Evolutionary conservation across 2,797 vertebrate genomes (phyloP).

Genomic region (Hydrophis major): DNA sequence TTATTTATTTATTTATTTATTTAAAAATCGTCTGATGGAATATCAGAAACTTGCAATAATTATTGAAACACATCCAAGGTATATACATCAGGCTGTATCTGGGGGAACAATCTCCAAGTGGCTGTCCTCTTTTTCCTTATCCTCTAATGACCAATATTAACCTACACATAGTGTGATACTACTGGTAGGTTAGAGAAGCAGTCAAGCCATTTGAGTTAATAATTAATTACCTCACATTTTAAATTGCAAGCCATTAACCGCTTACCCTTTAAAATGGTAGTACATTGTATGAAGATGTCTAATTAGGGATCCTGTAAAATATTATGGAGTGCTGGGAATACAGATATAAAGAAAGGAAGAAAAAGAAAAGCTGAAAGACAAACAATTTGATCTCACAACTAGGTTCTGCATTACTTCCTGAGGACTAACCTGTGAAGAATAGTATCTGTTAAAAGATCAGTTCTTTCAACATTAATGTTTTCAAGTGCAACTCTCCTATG

Average conservation of each 20-base stretch:
- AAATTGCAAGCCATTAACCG: slow-evolving; percentile 71
- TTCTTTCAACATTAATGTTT: background rate
- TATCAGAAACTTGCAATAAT: background rate
- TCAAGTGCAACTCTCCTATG: background rate
- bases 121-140: slow-evolving; percentile 51
- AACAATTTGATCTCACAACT: slow-evolving; percentile 23
- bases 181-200: slow-evolving; percentile 66
- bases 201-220: slow-evolving; percentile 71
- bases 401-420: background rate
- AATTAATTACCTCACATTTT: slow-evolving; percentile 77
- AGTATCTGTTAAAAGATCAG: background rate
- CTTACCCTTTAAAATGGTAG: slow-evolving; percentile 76
- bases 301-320: slow-evolving; percentile 72
- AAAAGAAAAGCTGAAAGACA: slow-evolving; percentile 50
- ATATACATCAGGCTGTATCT: slow-evolving; percentile 16
- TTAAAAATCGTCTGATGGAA: background rate
- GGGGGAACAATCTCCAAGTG: slow-evolving; percentile 47
- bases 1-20: background rate
- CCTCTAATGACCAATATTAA: slow-evolving; percentile 70
- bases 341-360: slow-evolving; percentile 18
- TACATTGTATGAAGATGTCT: slow-evolving; percentile 73
- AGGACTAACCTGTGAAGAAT: background rate
- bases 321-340: slow-evolving; percentile 60
- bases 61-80: background rate
- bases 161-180: slow-evolving; percentile 65